phyloP scores from a whole-genome alignment of 2,888 invertebrate species.

The Stenchaetothrips biformis region DNA sequence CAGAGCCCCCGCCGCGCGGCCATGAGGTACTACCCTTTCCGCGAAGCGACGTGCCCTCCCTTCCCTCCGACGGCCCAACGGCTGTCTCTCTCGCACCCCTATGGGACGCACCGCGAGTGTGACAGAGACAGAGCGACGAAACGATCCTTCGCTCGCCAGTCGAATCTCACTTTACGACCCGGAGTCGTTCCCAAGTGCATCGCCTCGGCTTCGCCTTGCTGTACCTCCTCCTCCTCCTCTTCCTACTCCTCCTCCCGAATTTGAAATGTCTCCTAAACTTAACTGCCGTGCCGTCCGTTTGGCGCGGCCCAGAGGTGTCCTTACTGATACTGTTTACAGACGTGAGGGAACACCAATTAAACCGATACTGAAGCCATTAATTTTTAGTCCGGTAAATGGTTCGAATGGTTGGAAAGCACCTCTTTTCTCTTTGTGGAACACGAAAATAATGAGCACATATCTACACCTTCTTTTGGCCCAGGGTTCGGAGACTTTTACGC shows the following conservation, averaged over 20 bases:
- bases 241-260: background rate
- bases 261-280: background rate
- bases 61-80: background rate
- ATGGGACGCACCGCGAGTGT: background rate
- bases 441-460: no score
- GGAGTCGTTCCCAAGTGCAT: background rate
- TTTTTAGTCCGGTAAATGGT: no score
- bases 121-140: no score
- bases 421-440: no score
- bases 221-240: background rate
- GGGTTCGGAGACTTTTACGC: no score
- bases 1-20: background rate
- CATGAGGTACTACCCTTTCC: background rate
- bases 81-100: background rate
- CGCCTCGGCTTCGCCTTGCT: background rate
- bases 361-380: no score
- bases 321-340: no score
- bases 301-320: background rate
- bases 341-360: no score
- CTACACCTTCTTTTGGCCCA: no score
- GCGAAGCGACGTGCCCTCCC: background rate
- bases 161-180: background rate
- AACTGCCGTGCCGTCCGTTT: background rate
- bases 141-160: background rate
- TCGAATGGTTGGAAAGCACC: no score